A percentile compares a stretch with the other conserved stretches of the same genome.
These are phyloP conservation scores for Chiloscyllium punctatum DNA, from an alignment of 2,797 vertebrate species.

Conservation along the genomic window DNA sequence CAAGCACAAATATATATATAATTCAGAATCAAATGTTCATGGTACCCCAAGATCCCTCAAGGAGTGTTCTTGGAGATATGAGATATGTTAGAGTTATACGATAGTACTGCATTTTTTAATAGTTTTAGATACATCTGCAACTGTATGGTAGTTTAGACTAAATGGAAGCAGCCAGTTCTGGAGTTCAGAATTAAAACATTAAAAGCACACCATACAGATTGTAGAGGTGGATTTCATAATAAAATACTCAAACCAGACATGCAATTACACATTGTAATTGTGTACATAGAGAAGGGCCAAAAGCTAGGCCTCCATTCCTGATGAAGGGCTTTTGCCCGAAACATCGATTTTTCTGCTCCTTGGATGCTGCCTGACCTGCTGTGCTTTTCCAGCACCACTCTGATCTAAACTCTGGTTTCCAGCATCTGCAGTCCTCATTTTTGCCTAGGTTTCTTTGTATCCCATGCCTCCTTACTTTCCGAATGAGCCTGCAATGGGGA, in stretches of 20 bases:
- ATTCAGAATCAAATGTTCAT: background rate
- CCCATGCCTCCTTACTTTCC: too few relatives aligned
- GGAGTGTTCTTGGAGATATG: background rate
- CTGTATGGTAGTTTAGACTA: background rate
- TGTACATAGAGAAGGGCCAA: background rate
- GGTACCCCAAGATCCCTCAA: background rate
- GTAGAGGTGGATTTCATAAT: background rate
- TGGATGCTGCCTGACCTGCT: too few relatives aligned
- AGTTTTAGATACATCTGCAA: background rate
- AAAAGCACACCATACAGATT: background rate
- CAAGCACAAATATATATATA: background rate
- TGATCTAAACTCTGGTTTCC: too few relatives aligned
- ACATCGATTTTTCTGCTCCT: too few relatives aligned
- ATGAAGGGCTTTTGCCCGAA: too few relatives aligned
- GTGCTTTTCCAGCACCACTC: too few relatives aligned
- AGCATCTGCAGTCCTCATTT: too few relatives aligned
- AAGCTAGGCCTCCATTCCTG: too few relatives aligned
- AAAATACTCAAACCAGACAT: background rate
- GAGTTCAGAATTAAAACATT: background rate
- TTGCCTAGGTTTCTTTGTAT: too few relatives aligned
- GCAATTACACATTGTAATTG: background rate
- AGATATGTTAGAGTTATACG: background rate
- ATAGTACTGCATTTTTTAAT: background rate
- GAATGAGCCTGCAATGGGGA: too few relatives aligned
- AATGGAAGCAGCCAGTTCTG: background rate